Base-by-base conservation (phyloP, 2,888 invertebrate species). In the Meloe dianella region DNA sequence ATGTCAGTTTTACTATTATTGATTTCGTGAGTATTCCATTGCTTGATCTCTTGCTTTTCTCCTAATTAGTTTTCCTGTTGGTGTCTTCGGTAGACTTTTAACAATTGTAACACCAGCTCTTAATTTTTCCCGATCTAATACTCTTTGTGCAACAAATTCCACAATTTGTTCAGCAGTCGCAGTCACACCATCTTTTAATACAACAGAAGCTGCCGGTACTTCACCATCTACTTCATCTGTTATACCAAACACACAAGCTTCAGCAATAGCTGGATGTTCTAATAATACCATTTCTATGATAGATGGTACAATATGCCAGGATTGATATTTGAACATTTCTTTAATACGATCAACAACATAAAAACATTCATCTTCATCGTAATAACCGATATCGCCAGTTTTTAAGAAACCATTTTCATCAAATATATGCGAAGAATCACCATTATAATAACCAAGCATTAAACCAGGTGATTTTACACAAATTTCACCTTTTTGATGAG, bases 371-470 rank as follows among this genome's bases (percentile, higher is more conserved):
- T 84, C 78, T 20, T 84, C 82, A 68, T 87, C 86, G 68, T 85
- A 84, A 69, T 85, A 86, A 27, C 85, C 82, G 22, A 87, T 75
- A 67, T 87, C 87, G 0, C 87, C 87, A 2, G 86, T 84, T 73
- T 83, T 85, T 32, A 86, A 77, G 84, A 85, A 87, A 1, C 85
- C 81, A 29, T 83, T 84, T 41, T 81, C 79, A 1, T 84, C 80
- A 60, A 84, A 83, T 0, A 81, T 74, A 20, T 83, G 82, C 22
- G 78, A 79, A 0, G 85, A 85, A 0, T 83, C 84, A 60, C 78
- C 67, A 47, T 84, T 84, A 74, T 85, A 84, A 73, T 86, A 87
- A 12, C 83, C 85, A 81, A 84, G 76, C 67, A 81, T 77, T 22
- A 73, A 24, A 30, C 67, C 67, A 27, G 70, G 63, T 3, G 78